phyloP scores from a whole-genome alignment of 2,888 invertebrate genomes.

The Drosophila eohydei region DNA sequence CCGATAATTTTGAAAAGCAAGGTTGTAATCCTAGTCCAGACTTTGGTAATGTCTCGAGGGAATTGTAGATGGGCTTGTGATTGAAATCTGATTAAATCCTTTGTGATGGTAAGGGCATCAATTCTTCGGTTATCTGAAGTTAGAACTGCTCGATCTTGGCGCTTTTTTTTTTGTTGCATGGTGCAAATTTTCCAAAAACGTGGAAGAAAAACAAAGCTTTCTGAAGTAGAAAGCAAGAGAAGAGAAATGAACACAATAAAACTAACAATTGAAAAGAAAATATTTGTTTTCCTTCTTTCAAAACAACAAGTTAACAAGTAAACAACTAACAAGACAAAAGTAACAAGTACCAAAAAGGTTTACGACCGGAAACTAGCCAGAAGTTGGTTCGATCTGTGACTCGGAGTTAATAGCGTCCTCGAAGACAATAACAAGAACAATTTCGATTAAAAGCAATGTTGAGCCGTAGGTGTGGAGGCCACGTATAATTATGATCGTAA shows the following conservation, averaged over 20 bases:
- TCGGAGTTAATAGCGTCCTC: no score
- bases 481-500: not conserved
- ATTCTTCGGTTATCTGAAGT: not conserved
- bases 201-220: constrained; percentile 14
- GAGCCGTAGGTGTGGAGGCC: not conserved
- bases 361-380: no score
- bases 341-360: no score
- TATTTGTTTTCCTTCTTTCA: not conserved
- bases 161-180: constrained; percentile 5
- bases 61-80: not conserved
- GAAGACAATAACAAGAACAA: not conserved
- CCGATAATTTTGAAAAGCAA: not conserved
- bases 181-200: not conserved
- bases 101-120: constrained; percentile 4
- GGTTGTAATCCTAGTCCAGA: not conserved
- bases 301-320: no score
- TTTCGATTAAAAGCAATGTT: not conserved
- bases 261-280: constrained; percentile 20
- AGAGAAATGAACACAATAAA: constrained; percentile 30
- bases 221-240: not conserved
- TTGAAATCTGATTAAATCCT: not conserved
- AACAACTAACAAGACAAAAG: no score
- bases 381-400: no score
- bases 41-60: not conserved
- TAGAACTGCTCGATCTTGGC: not conserved